Conservation (phyloP, 1,140 invertebrate genomes). For the Dreissena rostriformis region DNA sequence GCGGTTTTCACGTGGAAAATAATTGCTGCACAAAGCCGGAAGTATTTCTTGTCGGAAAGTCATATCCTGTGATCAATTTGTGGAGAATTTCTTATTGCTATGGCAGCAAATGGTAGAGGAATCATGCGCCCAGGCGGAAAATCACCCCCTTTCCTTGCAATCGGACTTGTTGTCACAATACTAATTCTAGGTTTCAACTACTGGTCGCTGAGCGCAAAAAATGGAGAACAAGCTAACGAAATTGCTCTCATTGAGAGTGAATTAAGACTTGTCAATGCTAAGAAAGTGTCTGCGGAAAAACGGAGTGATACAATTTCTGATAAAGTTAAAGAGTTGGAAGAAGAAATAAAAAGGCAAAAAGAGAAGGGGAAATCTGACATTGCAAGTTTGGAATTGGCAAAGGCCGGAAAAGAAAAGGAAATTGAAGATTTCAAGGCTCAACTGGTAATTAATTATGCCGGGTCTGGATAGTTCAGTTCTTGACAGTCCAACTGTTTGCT, state of each 20-base stretch:
- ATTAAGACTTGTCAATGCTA: conserved; percentile 54
- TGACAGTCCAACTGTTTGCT: too few relatives aligned
- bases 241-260: conserved; percentile 52
- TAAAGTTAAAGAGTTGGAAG: conserved; percentile 53
- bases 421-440: conserved; percentile 23
- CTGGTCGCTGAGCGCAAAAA: conserved; percentile 61
- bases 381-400: conserved; percentile 18
- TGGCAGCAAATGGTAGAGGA: conserved; percentile 65
- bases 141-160: conserved; percentile 65
- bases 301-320: conserved; percentile 43
- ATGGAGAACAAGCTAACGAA: conserved; percentile 55
- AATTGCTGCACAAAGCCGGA: too few relatives aligned
- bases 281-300: conserved; percentile 61
- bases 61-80: neutral
- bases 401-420: neutral
- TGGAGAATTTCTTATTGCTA: neutral
- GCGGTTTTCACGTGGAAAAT: too few relatives aligned
- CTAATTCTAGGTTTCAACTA: conserved; percentile 68
- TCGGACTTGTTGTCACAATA: conserved; percentile 62
- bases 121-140: conserved; percentile 62
- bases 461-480: too few relatives aligned
- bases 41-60: too few relatives aligned
- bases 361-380: conserved; percentile 28
- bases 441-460: conserved; percentile 12
- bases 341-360: conserved; percentile 37